Percentiles rank a stretch among this genome's conserved stretches.
Conservation (phyloP, 2,888 invertebrate species). For the Oconnorella tubifera region DNA sequence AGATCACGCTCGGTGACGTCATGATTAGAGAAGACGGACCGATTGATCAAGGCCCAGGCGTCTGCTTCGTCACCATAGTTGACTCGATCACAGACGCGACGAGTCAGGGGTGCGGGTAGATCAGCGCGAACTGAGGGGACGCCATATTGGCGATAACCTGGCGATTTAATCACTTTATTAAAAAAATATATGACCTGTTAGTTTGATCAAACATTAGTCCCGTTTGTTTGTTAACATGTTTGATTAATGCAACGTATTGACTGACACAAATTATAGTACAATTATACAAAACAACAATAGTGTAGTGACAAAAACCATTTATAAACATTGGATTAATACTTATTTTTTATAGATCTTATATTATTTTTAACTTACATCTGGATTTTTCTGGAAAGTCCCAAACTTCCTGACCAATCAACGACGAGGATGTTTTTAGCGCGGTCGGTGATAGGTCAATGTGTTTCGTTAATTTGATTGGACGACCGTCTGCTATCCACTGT, state of each 20-base stretch:
- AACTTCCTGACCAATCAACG: conserved; percentile 7
- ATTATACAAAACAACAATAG: too few relatives aligned
- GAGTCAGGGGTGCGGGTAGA: conserved; percentile 47
- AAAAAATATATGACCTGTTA: too few relatives aligned
- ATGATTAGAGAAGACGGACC: conserved; percentile 48
- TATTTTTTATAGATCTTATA: too few relatives aligned
- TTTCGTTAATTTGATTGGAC: conserved; percentile 5
- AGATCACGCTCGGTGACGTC: conserved; percentile 53
- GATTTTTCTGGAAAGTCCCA: background rate
- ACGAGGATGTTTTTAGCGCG: background rate
- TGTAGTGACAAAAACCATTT: too few relatives aligned
- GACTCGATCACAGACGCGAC: conserved; percentile 45
- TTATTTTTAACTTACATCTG: too few relatives aligned
- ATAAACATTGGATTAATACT: too few relatives aligned
- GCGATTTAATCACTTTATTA: too few relatives aligned
- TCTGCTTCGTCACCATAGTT: conserved; percentile 54
- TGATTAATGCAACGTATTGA: too few relatives aligned
- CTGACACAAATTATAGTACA: too few relatives aligned
- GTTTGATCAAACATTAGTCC: too few relatives aligned
- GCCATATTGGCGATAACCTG: conserved; percentile 52
- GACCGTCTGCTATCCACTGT: background rate
- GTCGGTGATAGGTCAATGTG: conserved; percentile 10
- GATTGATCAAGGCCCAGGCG: conserved; percentile 49
- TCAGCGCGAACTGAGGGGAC: conserved; percentile 52
- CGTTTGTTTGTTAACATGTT: too few relatives aligned